Evolutionary conservation across 2,888 invertebrate genomes (phyloP), one percentile per base, ranked within the genome.

Genomic region (Dolomedes plantarius): DNA sequence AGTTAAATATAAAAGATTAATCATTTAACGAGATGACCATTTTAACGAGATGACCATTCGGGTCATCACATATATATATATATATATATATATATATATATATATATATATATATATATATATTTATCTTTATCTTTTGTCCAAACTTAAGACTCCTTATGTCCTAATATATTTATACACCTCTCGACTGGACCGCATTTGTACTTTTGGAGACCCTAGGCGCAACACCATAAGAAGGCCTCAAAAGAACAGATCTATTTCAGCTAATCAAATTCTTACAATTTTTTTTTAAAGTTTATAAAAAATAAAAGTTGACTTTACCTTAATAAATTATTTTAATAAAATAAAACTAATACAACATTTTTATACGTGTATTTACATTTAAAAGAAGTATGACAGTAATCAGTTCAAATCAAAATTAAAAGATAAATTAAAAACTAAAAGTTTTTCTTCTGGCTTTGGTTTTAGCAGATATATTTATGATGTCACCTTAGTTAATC

Each of bases 271-370:
- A 41, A 41, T 41, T 13, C 9, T 41, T 13, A 41, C 41, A 41
- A 41, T 41, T 41, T 41, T n/a, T 41, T 41, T 41, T 41, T 41
- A 41, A 41, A 41, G 41, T 41, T 41, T 41, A 41, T 41, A 41
- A 41, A 13, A 41, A 41, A 13, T 41, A 41, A 41, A 41, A 41
- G 41, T 41, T 13, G 11, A 41, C 13, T 41, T 13, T 41, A 41
- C 41, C 41, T 41, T 13, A 41, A 41, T 41, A 41, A 41, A 41
- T 41, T 13, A 41, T 41, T 41, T 41, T 41, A 41, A 41, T 41
- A 41, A 41, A 41, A 41, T 41, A 41, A 41, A 41, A 41, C 41
- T 41, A 41, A 41, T 41, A 13, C 41, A 41, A 41, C 13, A 41
- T 41, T 41, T 41, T 13, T 41, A 41, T 41, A 41, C 41, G 41